These are phyloP conservation scores for Lasioglossum malachurum DNA, from an alignment of 2,888 invertebrate genomes.

Conservation along the genomic window DNA sequence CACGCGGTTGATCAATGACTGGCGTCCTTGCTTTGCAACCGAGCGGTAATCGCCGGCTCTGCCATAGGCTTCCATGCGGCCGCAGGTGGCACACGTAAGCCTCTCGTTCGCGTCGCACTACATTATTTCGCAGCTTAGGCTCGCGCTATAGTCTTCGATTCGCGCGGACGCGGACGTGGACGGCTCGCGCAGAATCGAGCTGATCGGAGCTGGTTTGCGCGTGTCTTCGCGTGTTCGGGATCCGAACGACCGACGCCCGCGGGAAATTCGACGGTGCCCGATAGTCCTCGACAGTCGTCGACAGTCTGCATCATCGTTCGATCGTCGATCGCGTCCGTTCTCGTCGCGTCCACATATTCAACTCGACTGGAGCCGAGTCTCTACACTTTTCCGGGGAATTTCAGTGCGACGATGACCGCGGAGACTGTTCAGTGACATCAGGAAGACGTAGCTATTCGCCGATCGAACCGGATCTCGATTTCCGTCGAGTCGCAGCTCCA, in stretches of 20 bases:
- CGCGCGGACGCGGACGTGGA: background rate
- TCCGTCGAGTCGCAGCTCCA: background rate
- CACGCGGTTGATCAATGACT: constrained; percentile 73
- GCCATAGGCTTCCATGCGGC: constrained; percentile 21
- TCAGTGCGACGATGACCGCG: constrained; percentile 8
- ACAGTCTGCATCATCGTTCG: background rate
- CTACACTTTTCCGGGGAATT: background rate
- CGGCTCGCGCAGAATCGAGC: constrained; percentile 47
- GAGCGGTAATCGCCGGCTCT: constrained; percentile 35
- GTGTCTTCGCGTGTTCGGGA: constrained; percentile 29
- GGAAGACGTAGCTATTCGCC: background rate
- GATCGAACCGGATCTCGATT: background rate
- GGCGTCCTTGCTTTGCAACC: constrained; percentile 71
- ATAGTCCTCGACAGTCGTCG: background rate
- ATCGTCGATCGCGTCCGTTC: background rate
- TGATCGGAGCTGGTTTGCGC: constrained; percentile 2
- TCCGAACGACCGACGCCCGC: constrained; percentile 4
- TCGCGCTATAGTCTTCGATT: constrained; percentile 12
- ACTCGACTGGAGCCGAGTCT: background rate
- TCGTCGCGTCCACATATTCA: background rate
- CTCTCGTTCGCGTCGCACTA: constrained; percentile 6
- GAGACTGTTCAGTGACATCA: background rate
- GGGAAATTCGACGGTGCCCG: constrained; percentile 33
- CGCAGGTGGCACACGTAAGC: constrained; percentile 11
- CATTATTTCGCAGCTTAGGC: constrained; percentile 55